Conservation (phyloP, 2,888 invertebrate species). For the Tridacna gigas region DNA sequence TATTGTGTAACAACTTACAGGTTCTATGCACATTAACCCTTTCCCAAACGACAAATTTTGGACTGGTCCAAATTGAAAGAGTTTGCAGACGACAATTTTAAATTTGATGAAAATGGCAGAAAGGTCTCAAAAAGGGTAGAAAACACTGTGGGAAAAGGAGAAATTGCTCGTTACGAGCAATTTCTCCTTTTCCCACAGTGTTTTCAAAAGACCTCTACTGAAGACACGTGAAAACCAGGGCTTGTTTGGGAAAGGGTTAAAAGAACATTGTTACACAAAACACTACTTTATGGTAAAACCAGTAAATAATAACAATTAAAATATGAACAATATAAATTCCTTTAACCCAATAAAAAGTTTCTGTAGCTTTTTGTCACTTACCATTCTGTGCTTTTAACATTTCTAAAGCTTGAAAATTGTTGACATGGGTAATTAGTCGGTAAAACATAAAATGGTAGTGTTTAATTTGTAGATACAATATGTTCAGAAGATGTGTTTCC, state of each 20-base stretch:
- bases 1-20: too few species aligned
- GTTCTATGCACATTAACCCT: too few species aligned
- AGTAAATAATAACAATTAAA: background rate
- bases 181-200: background rate
- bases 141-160: background rate
- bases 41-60: too few species aligned
- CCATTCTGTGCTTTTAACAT: slow-evolving; percentile 6
- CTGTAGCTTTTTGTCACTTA: background rate
- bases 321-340: background rate
- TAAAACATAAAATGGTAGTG: too few species aligned
- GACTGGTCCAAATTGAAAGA: too few species aligned
- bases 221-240: background rate
- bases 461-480: too few species aligned
- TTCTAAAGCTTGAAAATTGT: slow-evolving; percentile 11
- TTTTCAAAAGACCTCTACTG: background rate
- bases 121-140: too few species aligned
- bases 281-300: background rate
- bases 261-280: background rate
- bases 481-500: too few species aligned
- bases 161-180: background rate
- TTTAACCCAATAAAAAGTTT: background rate
- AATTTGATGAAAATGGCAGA: too few species aligned
- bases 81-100: too few species aligned
- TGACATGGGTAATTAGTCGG: background rate
- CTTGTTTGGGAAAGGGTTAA: background rate